Percentiles rank a stretch among this genome's conserved stretches.
Evolutionary conservation across 1,140 invertebrate species (phyloP).

Genomic region (Pseudomyrmex gracilis): DNA sequence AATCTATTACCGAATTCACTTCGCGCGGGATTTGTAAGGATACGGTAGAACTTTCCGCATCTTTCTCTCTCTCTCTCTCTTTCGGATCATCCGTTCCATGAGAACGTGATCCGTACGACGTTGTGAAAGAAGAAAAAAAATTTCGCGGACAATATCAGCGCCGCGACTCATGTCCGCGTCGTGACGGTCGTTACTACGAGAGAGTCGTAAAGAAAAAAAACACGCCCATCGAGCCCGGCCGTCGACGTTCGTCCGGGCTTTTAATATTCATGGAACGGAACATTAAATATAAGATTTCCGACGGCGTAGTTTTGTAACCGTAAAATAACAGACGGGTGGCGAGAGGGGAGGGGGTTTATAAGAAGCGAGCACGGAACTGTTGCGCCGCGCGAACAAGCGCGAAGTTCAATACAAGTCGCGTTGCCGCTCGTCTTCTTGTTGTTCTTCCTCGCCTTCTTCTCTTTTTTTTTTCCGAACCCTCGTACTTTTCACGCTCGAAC

Average conservation of each 20-base stretch:
- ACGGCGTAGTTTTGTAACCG: constrained; percentile 18
- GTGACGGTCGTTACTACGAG: not conserved
- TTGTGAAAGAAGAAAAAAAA: constrained; percentile 33
- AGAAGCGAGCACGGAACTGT: constrained; percentile 51
- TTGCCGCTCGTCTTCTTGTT: not conserved
- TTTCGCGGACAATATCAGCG: constrained; percentile 20
- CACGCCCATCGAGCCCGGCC: not conserved
- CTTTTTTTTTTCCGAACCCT: not conserved
- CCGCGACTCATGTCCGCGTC: constrained; percentile 24
- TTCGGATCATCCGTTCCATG: not conserved
- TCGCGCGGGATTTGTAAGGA: constrained; percentile 38
- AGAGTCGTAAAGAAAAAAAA: not conserved
- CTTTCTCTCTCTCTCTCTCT: too few relatives aligned
- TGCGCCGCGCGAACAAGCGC: constrained; percentile 26
- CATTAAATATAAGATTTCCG: constrained; percentile 44
- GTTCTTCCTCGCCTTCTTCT: not conserved
- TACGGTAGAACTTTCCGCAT: constrained; percentile 36
- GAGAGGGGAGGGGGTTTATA: constrained; percentile 12
- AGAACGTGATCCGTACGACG: constrained; percentile 16
- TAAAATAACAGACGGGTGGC: constrained; percentile 22
- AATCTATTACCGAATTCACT: constrained; percentile 49
- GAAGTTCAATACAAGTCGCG: constrained; percentile 44
- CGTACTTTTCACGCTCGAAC: constrained; percentile 41
- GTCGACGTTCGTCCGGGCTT: not conserved
- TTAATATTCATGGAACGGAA: constrained; percentile 40